These are phyloP conservation scores for Mus spicilegus DNA, from an alignment of 2,113 vertebrate genomes.

Conservation along the genomic window DNA sequence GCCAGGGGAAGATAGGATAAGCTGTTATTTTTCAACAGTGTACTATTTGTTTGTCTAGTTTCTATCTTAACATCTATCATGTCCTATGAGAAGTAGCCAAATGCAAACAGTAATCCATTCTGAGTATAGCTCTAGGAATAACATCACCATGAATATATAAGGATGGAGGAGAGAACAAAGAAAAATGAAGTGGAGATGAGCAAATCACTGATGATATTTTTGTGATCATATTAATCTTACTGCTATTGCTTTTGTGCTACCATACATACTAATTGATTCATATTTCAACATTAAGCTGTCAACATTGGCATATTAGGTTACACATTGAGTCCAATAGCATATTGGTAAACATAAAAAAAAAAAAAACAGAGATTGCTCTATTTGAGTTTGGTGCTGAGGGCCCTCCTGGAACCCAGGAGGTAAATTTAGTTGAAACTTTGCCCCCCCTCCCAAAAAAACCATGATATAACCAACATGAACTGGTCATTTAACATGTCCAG, in stretches of 20 bases:
- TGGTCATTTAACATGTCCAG: not conserved
- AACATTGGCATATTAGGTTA: not conserved
- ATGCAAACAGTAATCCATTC: not conserved
- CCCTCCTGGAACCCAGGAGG: not conserved
- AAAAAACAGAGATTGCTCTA: not conserved
- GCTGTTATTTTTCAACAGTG: not conserved
- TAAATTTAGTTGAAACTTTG: conserved; percentile 51
- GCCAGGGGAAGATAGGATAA: not conserved
- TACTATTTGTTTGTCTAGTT: not conserved
- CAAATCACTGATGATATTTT: not conserved
- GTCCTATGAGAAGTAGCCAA: conserved; percentile 23
- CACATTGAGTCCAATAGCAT: not conserved
- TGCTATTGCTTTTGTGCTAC: not conserved
- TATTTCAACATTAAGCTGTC: not conserved
- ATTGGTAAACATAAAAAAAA: conserved; percentile 16
- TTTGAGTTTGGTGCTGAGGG: conserved; percentile 6
- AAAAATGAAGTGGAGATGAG: not conserved
- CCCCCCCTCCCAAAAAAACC: not conserved
- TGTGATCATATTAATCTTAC: not conserved
- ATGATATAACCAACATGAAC: not conserved
- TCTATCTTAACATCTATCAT: not conserved
- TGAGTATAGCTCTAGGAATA: conserved; percentile 14
- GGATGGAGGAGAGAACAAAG: not conserved
- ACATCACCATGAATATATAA: not conserved
- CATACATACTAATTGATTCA: not conserved